Base-by-base conservation (phyloP, 2,797 vertebrate species). In the Galago senegalensis region DNA sequence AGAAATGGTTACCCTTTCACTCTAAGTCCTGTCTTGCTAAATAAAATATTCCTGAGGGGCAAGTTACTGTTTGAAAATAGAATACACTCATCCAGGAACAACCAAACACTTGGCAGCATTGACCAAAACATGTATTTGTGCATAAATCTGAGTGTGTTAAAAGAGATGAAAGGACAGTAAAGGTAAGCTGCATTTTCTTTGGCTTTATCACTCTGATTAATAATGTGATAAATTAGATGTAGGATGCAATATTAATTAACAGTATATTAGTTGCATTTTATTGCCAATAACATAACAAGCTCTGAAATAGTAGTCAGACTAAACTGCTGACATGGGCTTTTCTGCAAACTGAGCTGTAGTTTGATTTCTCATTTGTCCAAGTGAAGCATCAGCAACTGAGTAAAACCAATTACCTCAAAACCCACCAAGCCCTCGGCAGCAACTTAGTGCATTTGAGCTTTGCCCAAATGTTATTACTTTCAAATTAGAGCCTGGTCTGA, bases 1-100 rank as follows among this genome's bases (percentile, higher is more conserved):
- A 98, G 98, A 98, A 98, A 97, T 98, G 94, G 98, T 98, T 98
- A 98, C 97, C 97, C 97, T 98, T 98, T 98, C 97, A 97, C 98
- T 98, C 89, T 25, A 98, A 98, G 96, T 97, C 94, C 98, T 98
- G 98, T 98, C 98, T 98, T 97, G 94, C 97, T 98, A 98, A 97
- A 98, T 98, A 98, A 98, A 98, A 96, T 93, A 97, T 96, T 98
- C 97, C 97, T 98, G 82, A 84, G 97, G 98, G 97, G 95, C 93
- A 97, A 97, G 97, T 97, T 97, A 95, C 96, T 97, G 92, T 97
- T 96, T 95, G 94, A 93, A 98, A 98, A 98, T 97, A 97, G 95
- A 98, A 98, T 97, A 89, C 91, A 94, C 76, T 95, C 95, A 94
- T 94, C 92, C 85, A 93, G 94, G 87, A 98, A 91, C 92, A 97